Percentiles rank a stretch among this genome's conserved stretches.
These are phyloP conservation scores for Ophion slaviceki DNA, from an alignment of 2,888 invertebrate species.

Conservation along the genomic window DNA sequence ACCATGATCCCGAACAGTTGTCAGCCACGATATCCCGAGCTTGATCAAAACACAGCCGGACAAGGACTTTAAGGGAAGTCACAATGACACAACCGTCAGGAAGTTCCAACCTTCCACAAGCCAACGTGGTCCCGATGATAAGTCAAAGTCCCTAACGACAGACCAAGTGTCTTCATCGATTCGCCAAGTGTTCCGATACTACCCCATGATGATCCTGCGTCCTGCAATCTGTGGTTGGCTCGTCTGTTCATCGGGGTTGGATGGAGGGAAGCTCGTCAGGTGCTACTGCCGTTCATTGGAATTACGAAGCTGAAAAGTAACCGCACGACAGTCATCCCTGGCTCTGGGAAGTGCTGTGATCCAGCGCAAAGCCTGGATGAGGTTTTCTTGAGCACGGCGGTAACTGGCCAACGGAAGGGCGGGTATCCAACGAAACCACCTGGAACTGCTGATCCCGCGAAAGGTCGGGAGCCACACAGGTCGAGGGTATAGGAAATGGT, in stretches of 20 bases:
- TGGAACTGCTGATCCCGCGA: conserved; percentile 38
- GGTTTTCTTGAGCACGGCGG: conserved; percentile 42
- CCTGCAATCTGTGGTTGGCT: background rate
- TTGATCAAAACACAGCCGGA: no score
- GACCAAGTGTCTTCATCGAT: background rate
- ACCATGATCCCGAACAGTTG: no score
- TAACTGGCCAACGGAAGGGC: conserved; percentile 20
- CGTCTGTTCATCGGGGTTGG: background rate
- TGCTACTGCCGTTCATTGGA: conserved; percentile 2
- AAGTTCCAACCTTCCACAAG: background rate
- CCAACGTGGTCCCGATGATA: background rate
- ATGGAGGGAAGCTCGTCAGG: background rate
- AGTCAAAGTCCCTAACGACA: background rate
- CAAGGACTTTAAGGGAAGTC: no score
- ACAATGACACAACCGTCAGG: background rate
- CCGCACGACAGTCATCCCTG: conserved; percentile 56
- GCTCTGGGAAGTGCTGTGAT: conserved; percentile 34
- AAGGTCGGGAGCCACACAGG: conserved; percentile 34
- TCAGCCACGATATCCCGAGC: no score
- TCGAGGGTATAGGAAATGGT: conserved; percentile 29
- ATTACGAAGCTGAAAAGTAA: conserved; percentile 56
- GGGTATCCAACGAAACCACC: conserved; percentile 4
- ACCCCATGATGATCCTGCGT: background rate
- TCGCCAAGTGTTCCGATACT: background rate
- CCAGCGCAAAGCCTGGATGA: conserved; percentile 55